A percentile compares a stretch with the other conserved stretches of the same genome.
Conservation (phyloP, 2,113 vertebrate species). For the Paramormyrops kingsleyae region DNA sequence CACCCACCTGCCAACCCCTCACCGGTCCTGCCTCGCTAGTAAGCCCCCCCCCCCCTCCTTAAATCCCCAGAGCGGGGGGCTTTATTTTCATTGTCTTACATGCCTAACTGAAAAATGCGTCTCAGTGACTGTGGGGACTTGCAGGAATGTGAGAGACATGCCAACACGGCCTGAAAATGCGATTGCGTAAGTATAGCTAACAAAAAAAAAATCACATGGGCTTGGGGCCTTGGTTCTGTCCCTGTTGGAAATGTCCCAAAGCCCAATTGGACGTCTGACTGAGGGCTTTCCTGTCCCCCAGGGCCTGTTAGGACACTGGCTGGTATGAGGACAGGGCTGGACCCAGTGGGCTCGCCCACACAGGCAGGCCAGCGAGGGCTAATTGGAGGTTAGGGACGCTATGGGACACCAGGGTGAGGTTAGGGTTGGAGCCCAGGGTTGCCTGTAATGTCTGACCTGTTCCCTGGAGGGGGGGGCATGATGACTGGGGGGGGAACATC, state of each 20-base stretch:
- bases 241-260: background rate
- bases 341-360: background rate
- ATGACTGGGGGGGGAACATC: background rate
- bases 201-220: background rate
- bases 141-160: conserved; percentile 25
- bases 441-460: background rate
- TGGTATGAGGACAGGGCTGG: background rate
- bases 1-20: conserved; percentile 19
- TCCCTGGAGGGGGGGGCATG: background rate
- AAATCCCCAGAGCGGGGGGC: background rate
- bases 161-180: background rate
- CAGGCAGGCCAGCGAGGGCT: background rate
- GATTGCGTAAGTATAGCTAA: background rate
- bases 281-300: background rate
- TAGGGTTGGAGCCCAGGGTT: background rate
- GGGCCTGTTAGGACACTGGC: background rate
- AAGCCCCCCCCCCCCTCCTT: background rate
- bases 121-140: background rate
- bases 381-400: background rate
- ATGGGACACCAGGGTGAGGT: background rate
- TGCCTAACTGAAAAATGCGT: background rate
- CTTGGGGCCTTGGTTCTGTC: background rate
- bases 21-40: background rate
- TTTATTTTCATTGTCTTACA: conserved; percentile 27
- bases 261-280: background rate